Percentiles rank a stretch among this genome's conserved stretches.
These are phyloP conservation scores for Megaleporinus macrocephalus DNA, from an alignment of 2,113 vertebrate genomes.

Conservation along the genomic window DNA sequence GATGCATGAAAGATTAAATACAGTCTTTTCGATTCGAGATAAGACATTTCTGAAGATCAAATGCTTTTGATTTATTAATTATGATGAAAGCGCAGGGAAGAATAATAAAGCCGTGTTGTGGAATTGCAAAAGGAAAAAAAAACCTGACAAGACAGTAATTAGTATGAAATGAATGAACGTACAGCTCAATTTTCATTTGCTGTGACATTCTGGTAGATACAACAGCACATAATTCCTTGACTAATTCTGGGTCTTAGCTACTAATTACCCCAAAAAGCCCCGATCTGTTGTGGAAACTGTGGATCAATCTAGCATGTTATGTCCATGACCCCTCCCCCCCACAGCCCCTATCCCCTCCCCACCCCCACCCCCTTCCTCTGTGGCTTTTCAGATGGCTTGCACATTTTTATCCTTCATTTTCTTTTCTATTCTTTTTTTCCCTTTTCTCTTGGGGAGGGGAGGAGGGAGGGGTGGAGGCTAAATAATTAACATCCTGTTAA, in stretches of 20 bases:
- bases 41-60: constrained; percentile 15
- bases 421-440: constrained; percentile 59
- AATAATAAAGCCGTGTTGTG: constrained; percentile 54
- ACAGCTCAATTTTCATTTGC: constrained; percentile 78
- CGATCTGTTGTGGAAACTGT: constrained; percentile 73
- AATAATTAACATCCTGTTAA: constrained; percentile 59
- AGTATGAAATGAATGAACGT: constrained; percentile 61
- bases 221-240: constrained; percentile 49
- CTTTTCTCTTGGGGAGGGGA: constrained; percentile 61
- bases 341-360: neutral
- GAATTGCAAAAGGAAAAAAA: neutral
- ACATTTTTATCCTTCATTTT: constrained; percentile 81
- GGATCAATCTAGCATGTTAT: constrained; percentile 83
- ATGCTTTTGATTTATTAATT: constrained; percentile 16
- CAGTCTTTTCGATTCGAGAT: constrained; percentile 8
- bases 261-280: constrained; percentile 58
- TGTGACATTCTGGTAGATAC: constrained; percentile 54
- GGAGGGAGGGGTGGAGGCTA: constrained; percentile 42
- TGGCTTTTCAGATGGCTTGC: constrained; percentile 82
- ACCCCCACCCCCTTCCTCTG: constrained; percentile 68
- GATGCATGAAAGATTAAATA: neutral
- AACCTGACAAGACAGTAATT: constrained; percentile 51
- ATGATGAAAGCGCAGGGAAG: neutral
- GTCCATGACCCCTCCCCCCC: constrained; percentile 71
- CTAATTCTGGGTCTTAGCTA: constrained; percentile 56